These are phyloP conservation scores for Valencia hispanica DNA, from an alignment of 2,797 vertebrate species.

Conservation along the genomic window DNA sequence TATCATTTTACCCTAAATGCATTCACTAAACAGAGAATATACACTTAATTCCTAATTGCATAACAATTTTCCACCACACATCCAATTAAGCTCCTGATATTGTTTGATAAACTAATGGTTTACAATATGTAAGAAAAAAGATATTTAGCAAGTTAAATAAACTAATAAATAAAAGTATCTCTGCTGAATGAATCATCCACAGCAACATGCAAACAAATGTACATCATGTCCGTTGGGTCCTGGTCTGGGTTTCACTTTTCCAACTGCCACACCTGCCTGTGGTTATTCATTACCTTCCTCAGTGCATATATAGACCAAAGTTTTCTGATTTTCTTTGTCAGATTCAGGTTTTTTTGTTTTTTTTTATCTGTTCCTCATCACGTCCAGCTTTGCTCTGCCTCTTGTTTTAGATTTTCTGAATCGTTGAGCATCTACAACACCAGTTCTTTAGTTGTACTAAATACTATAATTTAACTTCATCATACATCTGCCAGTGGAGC, in stretches of 20 bases:
- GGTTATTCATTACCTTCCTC: slow-evolving; percentile 15
- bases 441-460: neutral
- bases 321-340: neutral
- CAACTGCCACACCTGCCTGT: slow-evolving; percentile 3
- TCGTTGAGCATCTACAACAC: neutral
- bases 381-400: neutral
- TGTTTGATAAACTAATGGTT: slow-evolving; percentile 6
- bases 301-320: neutral
- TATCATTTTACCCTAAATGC: no score
- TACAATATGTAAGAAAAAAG: neutral
- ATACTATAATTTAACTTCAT: neutral
- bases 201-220: neutral
- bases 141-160: slow-evolving; percentile 13
- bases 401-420: neutral
- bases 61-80: no score
- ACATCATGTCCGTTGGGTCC: slow-evolving; percentile 13
- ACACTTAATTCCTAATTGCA: no score
- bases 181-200: neutral
- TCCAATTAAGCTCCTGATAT: slow-evolving; percentile 11
- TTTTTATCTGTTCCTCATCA: neutral
- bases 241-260: neutral
- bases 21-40: no score
- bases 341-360: neutral
- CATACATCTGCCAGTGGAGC: neutral
- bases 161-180: neutral